A percentile compares a stretch with the other conserved stretches of the same genome.
Conservation (phyloP, 2,797 vertebrate genomes). For the Leptatherina wallacei region DNA sequence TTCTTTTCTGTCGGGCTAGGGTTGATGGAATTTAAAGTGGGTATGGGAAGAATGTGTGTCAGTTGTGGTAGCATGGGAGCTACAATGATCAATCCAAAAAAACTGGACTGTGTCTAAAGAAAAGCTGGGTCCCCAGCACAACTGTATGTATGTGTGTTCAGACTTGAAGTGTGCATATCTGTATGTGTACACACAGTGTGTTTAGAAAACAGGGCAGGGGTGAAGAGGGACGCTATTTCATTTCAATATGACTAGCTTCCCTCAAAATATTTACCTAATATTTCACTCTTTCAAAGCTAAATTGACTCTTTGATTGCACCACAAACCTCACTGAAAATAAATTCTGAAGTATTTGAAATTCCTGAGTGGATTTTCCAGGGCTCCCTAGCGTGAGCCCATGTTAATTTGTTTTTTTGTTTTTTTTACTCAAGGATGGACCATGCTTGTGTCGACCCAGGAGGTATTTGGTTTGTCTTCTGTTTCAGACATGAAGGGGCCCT, state of each 20-base stretch:
- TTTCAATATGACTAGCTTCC: constrained; percentile 79
- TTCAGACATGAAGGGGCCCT: constrained; percentile 69
- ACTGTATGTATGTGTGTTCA: constrained; percentile 18
- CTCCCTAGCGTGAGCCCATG: constrained; percentile 69
- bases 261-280: constrained; percentile 83
- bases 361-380: constrained; percentile 66
- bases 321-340: constrained; percentile 82
- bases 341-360: constrained; percentile 76
- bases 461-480: constrained; percentile 76
- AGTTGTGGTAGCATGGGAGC: constrained; percentile 54
- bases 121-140: constrained; percentile 32
- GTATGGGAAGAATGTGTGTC: constrained; percentile 76
- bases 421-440: constrained; percentile 64
- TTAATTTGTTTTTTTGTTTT: constrained; percentile 80
- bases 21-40: constrained; percentile 73
- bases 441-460: constrained; percentile 77
- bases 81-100: constrained; percentile 43
- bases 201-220: constrained; percentile 49
- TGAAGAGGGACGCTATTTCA: constrained; percentile 61
- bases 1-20: constrained; percentile 60
- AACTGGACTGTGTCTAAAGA: constrained; percentile 52
- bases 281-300: constrained; percentile 77
- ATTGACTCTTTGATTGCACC: constrained; percentile 76
- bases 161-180: constrained; percentile 37
- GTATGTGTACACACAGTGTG: constrained; percentile 22